phyloP scores from a whole-genome alignment of 1,140 invertebrate genomes.

The Papilio helenus region DNA sequence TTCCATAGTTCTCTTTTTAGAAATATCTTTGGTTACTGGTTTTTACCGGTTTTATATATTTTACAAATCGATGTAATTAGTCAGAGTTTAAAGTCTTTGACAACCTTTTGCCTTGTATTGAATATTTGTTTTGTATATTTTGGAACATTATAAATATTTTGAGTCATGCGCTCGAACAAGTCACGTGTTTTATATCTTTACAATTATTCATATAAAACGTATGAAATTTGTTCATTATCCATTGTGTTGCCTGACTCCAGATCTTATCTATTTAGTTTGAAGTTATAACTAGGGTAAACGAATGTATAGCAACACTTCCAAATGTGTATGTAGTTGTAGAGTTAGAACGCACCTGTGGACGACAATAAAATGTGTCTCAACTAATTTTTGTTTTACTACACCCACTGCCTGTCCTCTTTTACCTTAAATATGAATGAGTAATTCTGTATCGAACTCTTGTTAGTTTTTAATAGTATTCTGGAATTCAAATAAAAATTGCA shows the following conservation, averaged over 20 bases:
- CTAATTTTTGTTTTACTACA: slow-evolving; percentile 47
- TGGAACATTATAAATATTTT: background rate
- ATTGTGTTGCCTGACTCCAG: background rate
- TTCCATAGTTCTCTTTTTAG: too few relatives aligned
- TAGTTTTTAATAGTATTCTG: background rate
- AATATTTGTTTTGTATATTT: background rate
- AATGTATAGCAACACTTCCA: slow-evolving; percentile 42
- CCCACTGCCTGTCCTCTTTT: background rate
- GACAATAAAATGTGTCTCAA: slow-evolving; percentile 77
- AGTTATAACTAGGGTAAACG: background rate
- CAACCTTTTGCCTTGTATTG: background rate
- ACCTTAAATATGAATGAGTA: too few relatives aligned
- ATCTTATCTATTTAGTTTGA: slow-evolving; percentile 6
- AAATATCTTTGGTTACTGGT: too few relatives aligned
- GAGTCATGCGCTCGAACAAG: background rate
- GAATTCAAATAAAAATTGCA: background rate
- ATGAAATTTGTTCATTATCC: background rate
- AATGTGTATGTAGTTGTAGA: slow-evolving; percentile 51
- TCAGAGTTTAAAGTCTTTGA: too few relatives aligned
- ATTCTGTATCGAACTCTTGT: too few relatives aligned
- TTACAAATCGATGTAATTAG: too few relatives aligned
- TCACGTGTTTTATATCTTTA: background rate
- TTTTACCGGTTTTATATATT: too few relatives aligned
- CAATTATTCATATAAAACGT: background rate
- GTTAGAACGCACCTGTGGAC: slow-evolving; percentile 77